Evolutionary conservation across 2,113 vertebrate genomes (phyloP).

Genomic region (Elephas maximus): DNA sequence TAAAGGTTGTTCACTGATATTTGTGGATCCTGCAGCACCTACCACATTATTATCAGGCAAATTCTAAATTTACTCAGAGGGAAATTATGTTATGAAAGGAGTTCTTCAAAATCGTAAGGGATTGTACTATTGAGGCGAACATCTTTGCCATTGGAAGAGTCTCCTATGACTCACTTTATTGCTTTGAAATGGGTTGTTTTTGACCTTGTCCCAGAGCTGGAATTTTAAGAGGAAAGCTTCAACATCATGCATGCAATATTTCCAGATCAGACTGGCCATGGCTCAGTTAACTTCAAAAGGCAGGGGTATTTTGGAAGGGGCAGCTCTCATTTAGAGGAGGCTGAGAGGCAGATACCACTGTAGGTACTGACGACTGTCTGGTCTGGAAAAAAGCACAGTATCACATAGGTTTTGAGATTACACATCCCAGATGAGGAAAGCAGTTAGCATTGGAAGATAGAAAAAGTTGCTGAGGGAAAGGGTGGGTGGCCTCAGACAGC

Average conservation of each 20-base stretch:
- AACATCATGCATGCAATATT: not conserved
- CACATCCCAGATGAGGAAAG: not conserved
- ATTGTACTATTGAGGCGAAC: not conserved
- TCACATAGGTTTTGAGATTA: not conserved
- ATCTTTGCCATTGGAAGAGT: slow-evolving; percentile 24
- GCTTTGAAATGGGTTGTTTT: not conserved
- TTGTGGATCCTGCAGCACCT: slow-evolving; percentile 81
- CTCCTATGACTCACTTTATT: not conserved
- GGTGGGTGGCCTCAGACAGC: not conserved
- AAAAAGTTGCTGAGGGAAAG: not conserved
- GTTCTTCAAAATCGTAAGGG: slow-evolving; percentile 58
- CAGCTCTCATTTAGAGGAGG: not conserved
- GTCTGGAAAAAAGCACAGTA: not conserved
- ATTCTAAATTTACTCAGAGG: slow-evolving; percentile 82
- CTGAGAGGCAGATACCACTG: not conserved
- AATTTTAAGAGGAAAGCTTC: slow-evolving; percentile 54
- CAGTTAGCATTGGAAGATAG: not conserved
- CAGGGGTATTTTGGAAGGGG: not conserved
- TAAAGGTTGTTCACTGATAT: slow-evolving; percentile 87
- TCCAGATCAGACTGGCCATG: not conserved
- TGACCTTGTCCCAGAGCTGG: not conserved
- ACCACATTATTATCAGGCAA: slow-evolving; percentile 80
- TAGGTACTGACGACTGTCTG: not conserved
- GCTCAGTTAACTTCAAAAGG: not conserved
- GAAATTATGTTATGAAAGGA: slow-evolving; percentile 81